Conservation (phyloP, 2,797 vertebrate species). For the Fringilla coelebs region DNA sequence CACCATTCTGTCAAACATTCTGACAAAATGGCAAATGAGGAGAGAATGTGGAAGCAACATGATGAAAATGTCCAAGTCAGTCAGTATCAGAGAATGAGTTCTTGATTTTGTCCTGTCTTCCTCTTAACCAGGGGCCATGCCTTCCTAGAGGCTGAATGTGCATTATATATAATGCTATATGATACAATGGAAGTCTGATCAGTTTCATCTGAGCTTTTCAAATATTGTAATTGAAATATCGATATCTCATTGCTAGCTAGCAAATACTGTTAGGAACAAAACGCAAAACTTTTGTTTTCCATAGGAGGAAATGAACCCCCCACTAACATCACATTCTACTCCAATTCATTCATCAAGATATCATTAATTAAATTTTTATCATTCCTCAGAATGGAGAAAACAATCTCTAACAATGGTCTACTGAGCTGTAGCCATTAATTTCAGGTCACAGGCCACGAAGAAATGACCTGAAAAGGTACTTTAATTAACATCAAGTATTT, state of each 20-base stretch:
- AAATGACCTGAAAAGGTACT: conserved; percentile 7
- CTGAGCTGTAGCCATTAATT: not conserved
- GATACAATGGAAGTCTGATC: not conserved
- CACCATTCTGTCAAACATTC: not conserved
- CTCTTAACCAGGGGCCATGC: not conserved
- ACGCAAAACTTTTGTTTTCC: not conserved
- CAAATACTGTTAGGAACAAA: not conserved
- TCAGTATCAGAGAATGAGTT: not conserved
- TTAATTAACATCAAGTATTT: conserved; percentile 22
- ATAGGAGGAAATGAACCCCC: not conserved
- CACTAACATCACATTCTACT: not conserved
- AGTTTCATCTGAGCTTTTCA: not conserved
- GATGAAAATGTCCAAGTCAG: not conserved
- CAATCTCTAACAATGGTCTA: not conserved
- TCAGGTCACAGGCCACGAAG: not conserved
- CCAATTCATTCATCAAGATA: not conserved
- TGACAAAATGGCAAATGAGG: not conserved
- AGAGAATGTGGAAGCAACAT: not conserved
- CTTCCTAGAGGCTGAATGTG: not conserved
- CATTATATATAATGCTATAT: not conserved
- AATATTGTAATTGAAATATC: not conserved
- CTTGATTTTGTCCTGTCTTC: not conserved
- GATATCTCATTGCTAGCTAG: not conserved
- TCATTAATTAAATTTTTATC: conserved; percentile 23
- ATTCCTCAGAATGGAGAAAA: not conserved